Percentiles rank a stretch among this genome's conserved stretches.
Evolutionary conservation across 2,113 vertebrate genomes (phyloP).

Genomic region (Pseudorectes ferrugineus): DNA sequence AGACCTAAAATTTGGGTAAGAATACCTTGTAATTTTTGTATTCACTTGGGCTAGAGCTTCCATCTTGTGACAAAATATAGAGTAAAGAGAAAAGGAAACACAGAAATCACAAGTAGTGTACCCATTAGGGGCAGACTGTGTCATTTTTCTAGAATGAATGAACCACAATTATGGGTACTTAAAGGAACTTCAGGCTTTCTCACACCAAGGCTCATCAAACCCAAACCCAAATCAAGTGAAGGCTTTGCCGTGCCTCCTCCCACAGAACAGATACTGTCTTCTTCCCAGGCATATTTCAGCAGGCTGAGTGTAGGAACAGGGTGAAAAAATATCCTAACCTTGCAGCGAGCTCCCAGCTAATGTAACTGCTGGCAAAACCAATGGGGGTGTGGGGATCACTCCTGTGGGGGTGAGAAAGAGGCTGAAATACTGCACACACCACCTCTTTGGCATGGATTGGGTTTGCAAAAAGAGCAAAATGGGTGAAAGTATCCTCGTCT

Average conservation of each 20-base stretch:
- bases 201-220: background rate
- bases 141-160: background rate
- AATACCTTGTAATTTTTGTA: background rate
- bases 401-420: background rate
- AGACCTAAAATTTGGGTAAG: background rate
- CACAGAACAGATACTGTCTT: background rate
- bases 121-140: background rate
- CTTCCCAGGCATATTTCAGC: background rate
- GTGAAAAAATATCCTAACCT: background rate
- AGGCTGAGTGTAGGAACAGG: background rate
- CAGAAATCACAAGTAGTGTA: background rate
- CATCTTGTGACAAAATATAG: background rate
- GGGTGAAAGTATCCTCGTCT: background rate
- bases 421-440: background rate
- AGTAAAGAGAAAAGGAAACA: background rate
- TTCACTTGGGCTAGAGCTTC: background rate
- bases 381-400: background rate
- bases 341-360: background rate
- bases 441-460: fast-evolving
- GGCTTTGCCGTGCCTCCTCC: background rate
- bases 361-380: background rate
- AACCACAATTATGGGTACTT: background rate
- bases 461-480: background rate
- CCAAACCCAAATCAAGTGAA: background rate
- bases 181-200: background rate